Base-by-base conservation (phyloP, 2,113 vertebrate genomes). In the Lutjanus erythropterus region DNA sequence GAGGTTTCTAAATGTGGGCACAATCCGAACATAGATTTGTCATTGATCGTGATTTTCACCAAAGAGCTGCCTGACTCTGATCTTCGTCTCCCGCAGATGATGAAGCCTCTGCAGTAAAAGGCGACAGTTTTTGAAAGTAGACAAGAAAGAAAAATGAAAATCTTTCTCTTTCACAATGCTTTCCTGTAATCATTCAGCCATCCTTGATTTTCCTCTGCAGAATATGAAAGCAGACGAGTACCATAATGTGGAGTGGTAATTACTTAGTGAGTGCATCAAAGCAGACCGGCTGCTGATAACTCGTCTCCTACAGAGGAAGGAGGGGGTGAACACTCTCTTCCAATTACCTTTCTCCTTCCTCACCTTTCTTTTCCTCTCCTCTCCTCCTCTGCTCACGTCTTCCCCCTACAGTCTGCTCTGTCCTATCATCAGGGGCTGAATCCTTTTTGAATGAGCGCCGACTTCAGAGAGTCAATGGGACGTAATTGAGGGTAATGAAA, bases 401-500 rank as follows among this genome's bases (percentile, higher is more conserved):
- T 47, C 27, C 47, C 42, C 42, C 29, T 53, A 8, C 44, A 60
- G 49, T 60, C 39, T 4, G 59, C 21, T 39, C 29, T 37, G 33
- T 37, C 68, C 80, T 47, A 70, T 86, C 60, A 80, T 84, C 64
- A 37, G 71, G 39, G 58, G 59, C 69, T 3, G 47, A 16, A 82
- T 56, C 83, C 44, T 25, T 16, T 81, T 71, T 41, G 70, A 86
- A 78, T 60, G 62, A 75, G 59, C 67, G 25, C 41, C 21, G 31
- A 58, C 79, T 77, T 80, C 55, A 78, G 21, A 56, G 72, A 83
- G 81, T 71, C 87, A 86, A 78, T 62, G 67, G 42, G 37, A 78
- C 73, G 70, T 87, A 91, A 89, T 79, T 86, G 80, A 78, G 68
- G 85, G 75, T 81, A 88, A 91, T 90, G 82, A 92, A 86, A 81